Evolutionary conservation across 2,888 invertebrate genomes (phyloP).

Genomic region (Graphium colonna): DNA sequence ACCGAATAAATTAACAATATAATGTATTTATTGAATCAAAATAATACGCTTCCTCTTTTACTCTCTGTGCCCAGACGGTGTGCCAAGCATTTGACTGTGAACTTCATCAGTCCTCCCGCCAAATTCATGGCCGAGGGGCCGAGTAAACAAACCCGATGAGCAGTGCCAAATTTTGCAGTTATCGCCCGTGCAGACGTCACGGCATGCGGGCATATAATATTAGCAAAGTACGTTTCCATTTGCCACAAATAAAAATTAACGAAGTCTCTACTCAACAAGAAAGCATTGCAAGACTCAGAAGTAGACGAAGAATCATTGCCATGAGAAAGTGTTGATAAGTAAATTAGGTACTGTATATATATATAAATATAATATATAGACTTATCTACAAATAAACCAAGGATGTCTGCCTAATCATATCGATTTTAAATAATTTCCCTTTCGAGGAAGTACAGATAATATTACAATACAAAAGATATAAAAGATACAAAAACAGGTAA

Average conservation of each 20-base stretch:
- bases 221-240: conserved; percentile 31
- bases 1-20: neutral
- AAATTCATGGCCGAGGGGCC: conserved; percentile 53
- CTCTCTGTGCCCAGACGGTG: conserved; percentile 5
- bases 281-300: too few species aligned
- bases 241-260: neutral
- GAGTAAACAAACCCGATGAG: conserved; percentile 60
- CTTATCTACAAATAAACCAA: neutral
- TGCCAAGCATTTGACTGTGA: conserved; percentile 44
- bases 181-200: conserved; percentile 49
- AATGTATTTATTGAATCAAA: conserved; percentile 6
- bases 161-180: conserved; percentile 48
- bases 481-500: too few species aligned
- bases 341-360: too few species aligned
- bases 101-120: conserved; percentile 43
- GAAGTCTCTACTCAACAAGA: too few species aligned
- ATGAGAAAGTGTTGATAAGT: neutral
- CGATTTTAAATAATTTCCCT: too few species aligned
- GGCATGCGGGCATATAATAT: conserved; percentile 27
- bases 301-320: neutral
- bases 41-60: conserved; percentile 19
- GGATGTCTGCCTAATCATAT: too few species aligned
- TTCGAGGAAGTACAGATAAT: too few species aligned
- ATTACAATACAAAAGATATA: too few species aligned
- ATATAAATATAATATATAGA: neutral